Base-by-base conservation (phyloP, 2,888 invertebrate genomes). In the Cinara cedri region DNA sequence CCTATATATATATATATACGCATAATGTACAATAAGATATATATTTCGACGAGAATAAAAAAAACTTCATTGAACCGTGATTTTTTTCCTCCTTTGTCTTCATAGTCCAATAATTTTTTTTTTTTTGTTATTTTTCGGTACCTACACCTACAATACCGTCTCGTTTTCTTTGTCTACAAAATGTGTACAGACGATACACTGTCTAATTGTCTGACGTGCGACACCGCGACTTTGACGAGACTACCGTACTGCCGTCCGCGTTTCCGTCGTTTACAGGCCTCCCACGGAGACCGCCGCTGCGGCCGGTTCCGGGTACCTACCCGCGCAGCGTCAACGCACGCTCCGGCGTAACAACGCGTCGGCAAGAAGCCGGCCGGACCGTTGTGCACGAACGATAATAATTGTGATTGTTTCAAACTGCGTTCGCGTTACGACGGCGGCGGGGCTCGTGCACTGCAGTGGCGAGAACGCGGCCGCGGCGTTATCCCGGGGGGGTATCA, bases 51-150 rank as follows among this genome's bases (percentile, higher is more conserved):
- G 49, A 4, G 68, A 19, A 63, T 11, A 63, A 16, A 3, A 55
- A 34, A 70, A 54, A 71, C 71, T 63, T 21, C 74, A 54, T 44
- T 54, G 54, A 63, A 75, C 74, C 74, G 54, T 75, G 74, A 44
- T 63, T 65, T 65, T 74, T n/a, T n/a, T n/a, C n/a, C n/a, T 74
- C 54, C 74, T 54, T 75, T 65, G 74, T 75, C 65, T 75, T 75
- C 74, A 75, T 75, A 75, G 74, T 65, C 74, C 65, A 75, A 54
- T 75, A 75, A 75, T 75, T 34, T 34, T 34, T 34, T 34, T 34
- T 34, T 34, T 34, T 34, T 34, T 34, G 34, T 34, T 34, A 34
- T 4, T 34, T 34, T 34, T n/a, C n/a, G n/a, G n/a, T n/a, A n/a
- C n/a, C n/a, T n/a, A n/a, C n/a, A n/a, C n/a, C n/a, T n/a, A n/a